These are phyloP conservation scores for Alentia gelatinosa DNA, from an alignment of 2,888 invertebrate species.

Conservation along the genomic window DNA sequence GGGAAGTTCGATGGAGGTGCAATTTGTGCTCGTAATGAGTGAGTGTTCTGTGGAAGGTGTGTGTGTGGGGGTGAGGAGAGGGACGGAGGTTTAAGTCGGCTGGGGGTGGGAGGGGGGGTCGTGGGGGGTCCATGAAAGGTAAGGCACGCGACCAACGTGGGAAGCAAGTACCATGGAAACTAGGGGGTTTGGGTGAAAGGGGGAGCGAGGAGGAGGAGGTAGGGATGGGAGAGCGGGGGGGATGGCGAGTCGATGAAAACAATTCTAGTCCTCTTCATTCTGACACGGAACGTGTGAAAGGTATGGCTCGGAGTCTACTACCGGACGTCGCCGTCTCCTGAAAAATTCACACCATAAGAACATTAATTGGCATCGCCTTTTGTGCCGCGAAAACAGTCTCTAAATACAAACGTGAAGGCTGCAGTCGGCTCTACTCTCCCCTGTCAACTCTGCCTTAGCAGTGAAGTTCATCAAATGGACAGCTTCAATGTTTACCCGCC, in stretches of 20 bases:
- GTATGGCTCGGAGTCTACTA: too few species aligned
- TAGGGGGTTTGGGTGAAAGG: not conserved
- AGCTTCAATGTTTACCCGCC: too few species aligned
- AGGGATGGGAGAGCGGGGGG: not conserved
- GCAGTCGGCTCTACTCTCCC: too few species aligned
- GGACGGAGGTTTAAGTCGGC: not conserved
- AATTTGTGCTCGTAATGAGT: constrained; percentile 6
- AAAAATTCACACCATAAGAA: too few species aligned
- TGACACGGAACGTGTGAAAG: not conserved
- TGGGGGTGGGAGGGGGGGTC: not conserved
- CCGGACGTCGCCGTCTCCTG: too few species aligned
- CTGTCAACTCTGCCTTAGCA: too few species aligned
- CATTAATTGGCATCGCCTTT: too few species aligned
- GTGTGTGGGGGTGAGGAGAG: not conserved
- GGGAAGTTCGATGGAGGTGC: constrained; percentile 1
- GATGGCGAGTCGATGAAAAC: not conserved
- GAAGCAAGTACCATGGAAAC: not conserved
- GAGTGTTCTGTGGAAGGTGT: not conserved
- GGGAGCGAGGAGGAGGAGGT: not conserved
- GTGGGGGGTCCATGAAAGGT: not conserved
- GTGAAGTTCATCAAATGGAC: too few species aligned
- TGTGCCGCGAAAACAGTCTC: too few species aligned
- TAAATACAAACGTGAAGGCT: too few species aligned
- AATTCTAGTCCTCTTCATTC: not conserved
- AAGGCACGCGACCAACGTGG: not conserved